Percentiles rank a stretch among this genome's conserved stretches.
These are phyloP conservation scores for Ictalurus punctatus DNA, from an alignment of 2,113 vertebrate species.

Conservation along the genomic window DNA sequence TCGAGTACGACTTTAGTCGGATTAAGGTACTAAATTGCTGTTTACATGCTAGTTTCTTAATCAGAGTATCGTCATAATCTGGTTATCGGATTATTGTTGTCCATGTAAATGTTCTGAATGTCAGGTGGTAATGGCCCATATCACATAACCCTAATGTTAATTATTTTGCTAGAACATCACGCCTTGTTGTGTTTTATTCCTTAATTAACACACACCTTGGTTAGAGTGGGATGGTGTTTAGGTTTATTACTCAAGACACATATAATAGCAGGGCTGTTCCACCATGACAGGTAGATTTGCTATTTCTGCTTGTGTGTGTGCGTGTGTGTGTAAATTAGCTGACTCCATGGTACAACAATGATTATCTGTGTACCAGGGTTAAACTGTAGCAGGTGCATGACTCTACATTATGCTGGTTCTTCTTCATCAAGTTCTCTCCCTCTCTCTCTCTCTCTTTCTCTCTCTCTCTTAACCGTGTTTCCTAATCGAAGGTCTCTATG, in stretches of 20 bases:
- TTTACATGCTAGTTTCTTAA: too few species aligned
- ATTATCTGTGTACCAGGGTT: neutral
- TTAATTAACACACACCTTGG: neutral
- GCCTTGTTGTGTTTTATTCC: neutral
- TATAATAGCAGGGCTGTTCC: neutral
- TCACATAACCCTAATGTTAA: neutral
- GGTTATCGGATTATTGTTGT: too few species aligned
- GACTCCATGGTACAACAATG: neutral
- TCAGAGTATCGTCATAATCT: too few species aligned
- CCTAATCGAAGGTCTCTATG: conserved; percentile 33
- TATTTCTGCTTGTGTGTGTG: neutral
- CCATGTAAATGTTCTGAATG: too few species aligned
- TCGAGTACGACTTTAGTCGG: too few species aligned
- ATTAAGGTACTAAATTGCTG: too few species aligned
- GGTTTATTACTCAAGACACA: neutral
- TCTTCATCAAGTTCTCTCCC: neutral
- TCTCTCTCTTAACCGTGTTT: neutral
- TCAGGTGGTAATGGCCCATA: neutral
- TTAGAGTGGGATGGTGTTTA: neutral
- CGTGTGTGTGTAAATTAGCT: neutral
- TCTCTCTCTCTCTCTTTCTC: neutral
- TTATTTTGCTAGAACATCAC: neutral
- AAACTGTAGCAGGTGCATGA: neutral
- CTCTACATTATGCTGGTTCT: neutral
- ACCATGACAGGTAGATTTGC: neutral